Evolutionary conservation across 2,113 vertebrate species (phyloP).

Genomic region (Tychaedon coryphoeus): DNA sequence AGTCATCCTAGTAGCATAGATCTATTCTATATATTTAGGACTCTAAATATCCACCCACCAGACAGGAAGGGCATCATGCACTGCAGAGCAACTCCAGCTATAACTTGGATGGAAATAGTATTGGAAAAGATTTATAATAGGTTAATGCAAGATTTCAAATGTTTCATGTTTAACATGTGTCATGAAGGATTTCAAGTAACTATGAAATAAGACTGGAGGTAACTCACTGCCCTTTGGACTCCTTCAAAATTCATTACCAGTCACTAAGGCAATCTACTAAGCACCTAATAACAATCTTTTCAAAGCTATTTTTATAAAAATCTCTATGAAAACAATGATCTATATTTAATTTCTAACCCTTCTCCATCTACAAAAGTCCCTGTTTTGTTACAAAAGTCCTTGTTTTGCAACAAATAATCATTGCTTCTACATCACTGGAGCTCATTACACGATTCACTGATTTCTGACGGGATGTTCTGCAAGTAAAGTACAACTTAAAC

Average conservation of each 20-base stretch:
- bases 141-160: not conserved
- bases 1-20: not conserved
- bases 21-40: not conserved
- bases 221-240: not conserved
- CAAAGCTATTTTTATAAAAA: not conserved
- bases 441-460: accelerated
- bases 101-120: not conserved
- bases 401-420: not conserved
- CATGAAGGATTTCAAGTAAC: not conserved
- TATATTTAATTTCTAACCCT: not conserved
- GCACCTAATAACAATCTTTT: not conserved
- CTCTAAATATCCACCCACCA: not conserved
- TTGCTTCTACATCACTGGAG: not conserved
- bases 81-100: not conserved
- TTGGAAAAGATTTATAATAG: not conserved
- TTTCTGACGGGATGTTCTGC: not conserved
- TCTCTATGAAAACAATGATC: not conserved
- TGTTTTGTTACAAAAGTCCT: not conserved
- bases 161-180: not conserved
- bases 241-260: not conserved
- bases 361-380: not conserved
- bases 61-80: not conserved
- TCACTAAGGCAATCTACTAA: not conserved
- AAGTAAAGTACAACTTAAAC: not conserved
- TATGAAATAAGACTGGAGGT: not conserved